Percentiles rank a stretch among this genome's conserved stretches.
Evolutionary conservation across 2,888 invertebrate species (phyloP).

Genomic region (Ormyrus nitidulus): DNA sequence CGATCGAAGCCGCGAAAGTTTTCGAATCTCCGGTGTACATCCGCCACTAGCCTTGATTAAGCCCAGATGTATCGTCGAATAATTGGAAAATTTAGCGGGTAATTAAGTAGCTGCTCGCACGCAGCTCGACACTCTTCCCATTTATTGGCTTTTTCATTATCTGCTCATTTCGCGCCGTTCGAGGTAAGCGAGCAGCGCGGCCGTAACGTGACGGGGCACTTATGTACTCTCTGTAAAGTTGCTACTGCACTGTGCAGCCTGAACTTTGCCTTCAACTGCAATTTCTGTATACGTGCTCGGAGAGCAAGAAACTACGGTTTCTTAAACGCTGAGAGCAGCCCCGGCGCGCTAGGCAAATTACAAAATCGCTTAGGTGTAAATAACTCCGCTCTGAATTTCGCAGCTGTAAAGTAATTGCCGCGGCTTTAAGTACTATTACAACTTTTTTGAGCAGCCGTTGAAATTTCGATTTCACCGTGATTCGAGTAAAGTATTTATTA

Average conservation of each 20-base stretch:
- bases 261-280: conserved; percentile 55
- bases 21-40: conserved; percentile 14
- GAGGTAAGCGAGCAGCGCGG: background rate
- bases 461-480: background rate
- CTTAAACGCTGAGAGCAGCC: conserved; percentile 25
- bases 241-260: background rate
- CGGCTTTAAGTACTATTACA: too few species aligned
- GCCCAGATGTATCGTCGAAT: background rate
- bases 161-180: conserved; percentile 26
- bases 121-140: conserved; percentile 11
- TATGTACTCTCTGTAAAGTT: conserved; percentile 42
- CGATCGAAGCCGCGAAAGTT: conserved; percentile 29
- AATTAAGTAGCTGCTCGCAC: conserved; percentile 36
- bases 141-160: conserved; percentile 46
- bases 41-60: conserved; percentile 35
- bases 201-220: conserved; percentile 37
- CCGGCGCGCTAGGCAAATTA: background rate
- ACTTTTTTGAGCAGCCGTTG: too few species aligned
- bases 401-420: too few species aligned
- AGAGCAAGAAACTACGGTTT: conserved; percentile 46
- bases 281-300: conserved; percentile 32
- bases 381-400: too few species aligned
- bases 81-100: background rate
- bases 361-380: too few species aligned
- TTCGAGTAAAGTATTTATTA: background rate